Percentiles rank a stretch among this genome's conserved stretches.
Evolutionary conservation across 2,797 vertebrate genomes (phyloP).

Genomic region (Cyclura pinguis): DNA sequence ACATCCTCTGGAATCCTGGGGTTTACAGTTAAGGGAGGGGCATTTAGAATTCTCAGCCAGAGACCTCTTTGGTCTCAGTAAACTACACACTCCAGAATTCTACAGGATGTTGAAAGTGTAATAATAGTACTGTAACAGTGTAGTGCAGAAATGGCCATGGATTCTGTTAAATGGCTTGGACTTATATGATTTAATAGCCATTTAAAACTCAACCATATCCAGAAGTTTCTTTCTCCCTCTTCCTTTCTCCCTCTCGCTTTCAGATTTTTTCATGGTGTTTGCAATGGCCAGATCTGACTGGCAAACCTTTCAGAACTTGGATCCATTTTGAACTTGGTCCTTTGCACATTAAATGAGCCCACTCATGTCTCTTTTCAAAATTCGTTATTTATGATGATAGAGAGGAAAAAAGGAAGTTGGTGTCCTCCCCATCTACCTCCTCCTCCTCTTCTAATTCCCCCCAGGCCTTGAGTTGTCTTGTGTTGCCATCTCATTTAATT

Average conservation of each 20-base stretch:
- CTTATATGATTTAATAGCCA: background rate
- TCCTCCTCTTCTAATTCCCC: constrained; percentile 8
- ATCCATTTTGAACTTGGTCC: constrained; percentile 56
- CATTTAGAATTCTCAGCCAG: too few relatives aligned
- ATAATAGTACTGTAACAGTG: too few relatives aligned
- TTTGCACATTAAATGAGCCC: constrained; percentile 45
- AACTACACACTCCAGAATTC: too few relatives aligned
- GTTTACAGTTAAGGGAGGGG: too few relatives aligned
- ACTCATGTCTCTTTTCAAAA: constrained; percentile 62
- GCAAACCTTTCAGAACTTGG: background rate
- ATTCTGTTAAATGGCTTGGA: background rate
- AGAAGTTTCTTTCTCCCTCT: background rate
- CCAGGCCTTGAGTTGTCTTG: constrained; percentile 61
- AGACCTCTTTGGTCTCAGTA: too few relatives aligned
- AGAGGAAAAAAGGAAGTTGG: constrained; percentile 26
- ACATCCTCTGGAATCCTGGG: too few relatives aligned
- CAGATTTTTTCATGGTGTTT: background rate
- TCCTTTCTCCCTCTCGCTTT: background rate
- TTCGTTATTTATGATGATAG: constrained; percentile 61
- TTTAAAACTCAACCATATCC: background rate
- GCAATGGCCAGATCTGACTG: background rate
- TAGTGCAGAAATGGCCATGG: background rate
- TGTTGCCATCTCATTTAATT: constrained; percentile 72
- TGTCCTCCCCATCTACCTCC: constrained; percentile 30
- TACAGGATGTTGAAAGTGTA: too few relatives aligned